Evolutionary conservation across 2,797 vertebrate species (phyloP), one percentile per base, ranked within the genome.

Genomic region (Clarias pachynema): DNA sequence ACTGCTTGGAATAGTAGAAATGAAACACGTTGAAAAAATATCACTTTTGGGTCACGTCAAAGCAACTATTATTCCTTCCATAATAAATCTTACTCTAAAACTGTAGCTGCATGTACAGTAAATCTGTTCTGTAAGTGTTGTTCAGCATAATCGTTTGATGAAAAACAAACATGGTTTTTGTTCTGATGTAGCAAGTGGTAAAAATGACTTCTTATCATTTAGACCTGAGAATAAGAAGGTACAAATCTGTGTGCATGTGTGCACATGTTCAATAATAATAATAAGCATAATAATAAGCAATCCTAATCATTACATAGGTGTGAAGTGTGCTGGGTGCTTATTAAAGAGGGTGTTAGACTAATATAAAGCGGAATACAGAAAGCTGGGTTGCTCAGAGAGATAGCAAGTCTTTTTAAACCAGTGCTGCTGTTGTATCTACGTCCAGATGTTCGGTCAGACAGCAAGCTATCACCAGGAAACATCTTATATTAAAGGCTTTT

Each of bases 261-360:
- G 8, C 8, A 57, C 44, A 75, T 56, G 49, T 8, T 26, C 16
- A 9, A 20, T 56, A 18, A 26, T 56, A 18, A 26, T 20, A 56
- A 73, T 49, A 69, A 44, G 9, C 20, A 62, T 62, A 34, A 16
- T n/a, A 74, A 29, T 53, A 56, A 74, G 44, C 9, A 49, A 31
- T 22, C 14, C 16, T 57, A 57, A 31, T 75, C 26, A 10, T 18
- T 57, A 20, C 5, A 9, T 62, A 79, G 60, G 31, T 86, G 74
- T 73, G 73, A 78, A 29, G 18, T 77, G 70, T 86, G 70, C 79
- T 81, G 84, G 84, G 70, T 82, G 60, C 69, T 82, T 56, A 75
- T 75, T 75, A 75, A 29, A 18, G 2, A 57, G 26, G 73, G 18
- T 5, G 73, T 12, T 15, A 75, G 73, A 75, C 73, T 56, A 75